phyloP scores from a whole-genome alignment of 2,113 vertebrate species.

The Progne subis region DNA sequence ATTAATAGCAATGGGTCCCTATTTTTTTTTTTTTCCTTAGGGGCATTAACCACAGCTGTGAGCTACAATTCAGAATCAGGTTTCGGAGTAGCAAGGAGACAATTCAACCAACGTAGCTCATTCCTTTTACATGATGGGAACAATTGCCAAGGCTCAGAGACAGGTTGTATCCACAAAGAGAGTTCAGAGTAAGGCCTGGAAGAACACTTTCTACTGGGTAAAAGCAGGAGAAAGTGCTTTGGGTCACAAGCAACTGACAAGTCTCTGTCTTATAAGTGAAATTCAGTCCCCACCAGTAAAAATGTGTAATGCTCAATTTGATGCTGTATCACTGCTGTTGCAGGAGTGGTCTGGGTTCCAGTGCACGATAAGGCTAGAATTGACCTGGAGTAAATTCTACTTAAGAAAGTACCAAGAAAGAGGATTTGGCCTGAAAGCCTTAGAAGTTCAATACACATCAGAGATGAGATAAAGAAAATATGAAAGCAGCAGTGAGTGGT shows the following conservation, averaged over 20 bases:
- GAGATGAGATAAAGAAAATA: neutral
- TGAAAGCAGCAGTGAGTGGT: neutral
- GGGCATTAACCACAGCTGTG: neutral
- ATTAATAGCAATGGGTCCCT: neutral
- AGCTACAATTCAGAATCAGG: neutral
- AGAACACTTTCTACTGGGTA: neutral
- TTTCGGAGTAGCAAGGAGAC: neutral
- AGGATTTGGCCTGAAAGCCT: neutral
- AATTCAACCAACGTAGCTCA: neutral
- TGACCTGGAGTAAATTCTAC: neutral
- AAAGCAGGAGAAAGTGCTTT: neutral
- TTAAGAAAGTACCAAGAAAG: neutral
- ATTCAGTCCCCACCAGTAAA: neutral
- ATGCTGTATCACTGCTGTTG: neutral
- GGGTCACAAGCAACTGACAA: neutral
- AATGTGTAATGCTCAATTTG: neutral
- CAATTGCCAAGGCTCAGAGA: neutral
- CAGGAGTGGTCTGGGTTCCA: neutral
- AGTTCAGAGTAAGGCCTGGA: neutral
- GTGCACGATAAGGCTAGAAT: neutral
- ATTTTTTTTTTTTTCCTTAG: neutral
- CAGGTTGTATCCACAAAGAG: neutral
- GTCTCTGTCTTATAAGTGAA: neutral
- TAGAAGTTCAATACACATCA: neutral
- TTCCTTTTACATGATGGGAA: neutral